Percentiles rank a stretch among this genome's conserved stretches.
phyloP scores from a whole-genome alignment of 2,888 invertebrate genomes.

The Papilio elwesi region DNA sequence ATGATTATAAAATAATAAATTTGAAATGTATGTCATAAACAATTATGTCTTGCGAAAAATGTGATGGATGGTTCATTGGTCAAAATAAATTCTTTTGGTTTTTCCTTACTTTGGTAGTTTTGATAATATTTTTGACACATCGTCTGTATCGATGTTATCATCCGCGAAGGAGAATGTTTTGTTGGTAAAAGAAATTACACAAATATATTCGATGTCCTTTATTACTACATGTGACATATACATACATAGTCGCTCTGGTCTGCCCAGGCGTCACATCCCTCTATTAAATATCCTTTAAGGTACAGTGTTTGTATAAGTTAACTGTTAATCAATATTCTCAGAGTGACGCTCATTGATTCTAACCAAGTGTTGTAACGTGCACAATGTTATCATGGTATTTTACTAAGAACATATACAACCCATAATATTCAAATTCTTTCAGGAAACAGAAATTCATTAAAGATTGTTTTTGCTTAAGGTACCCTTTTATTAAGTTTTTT shows the following conservation, averaged over 20 bases:
- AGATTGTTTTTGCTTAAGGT: not conserved
- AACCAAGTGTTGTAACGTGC: too few relatives aligned
- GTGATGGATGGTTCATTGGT: conserved; percentile 52
- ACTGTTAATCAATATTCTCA: too few relatives aligned
- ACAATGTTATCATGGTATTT: too few relatives aligned
- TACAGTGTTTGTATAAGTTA: not conserved
- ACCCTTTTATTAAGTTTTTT: too few relatives aligned
- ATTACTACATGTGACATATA: conserved; percentile 5
- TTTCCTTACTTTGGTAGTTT: conserved; percentile 51
- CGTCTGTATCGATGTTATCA: conserved; percentile 55
- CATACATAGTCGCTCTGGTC: not conserved
- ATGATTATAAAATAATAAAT: conserved; percentile 17
- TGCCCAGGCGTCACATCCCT: not conserved
- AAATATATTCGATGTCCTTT: conserved; percentile 15
- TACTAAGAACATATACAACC: too few relatives aligned
- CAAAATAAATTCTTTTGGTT: conserved; percentile 52
- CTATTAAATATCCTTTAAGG: not conserved
- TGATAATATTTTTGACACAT: conserved; percentile 55
- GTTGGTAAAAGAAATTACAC: conserved; percentile 38
- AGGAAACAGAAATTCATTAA: not conserved
- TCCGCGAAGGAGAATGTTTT: conserved; percentile 50
- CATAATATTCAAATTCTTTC: not conserved
- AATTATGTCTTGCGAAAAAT: conserved; percentile 59
- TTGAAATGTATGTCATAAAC: conserved; percentile 40
- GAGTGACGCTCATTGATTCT: too few relatives aligned